Percentiles rank a stretch among this genome's conserved stretches.
These are phyloP conservation scores for Philypnodon macrostomus DNA, from an alignment of 2,797 vertebrate genomes.

Conservation along the genomic window DNA sequence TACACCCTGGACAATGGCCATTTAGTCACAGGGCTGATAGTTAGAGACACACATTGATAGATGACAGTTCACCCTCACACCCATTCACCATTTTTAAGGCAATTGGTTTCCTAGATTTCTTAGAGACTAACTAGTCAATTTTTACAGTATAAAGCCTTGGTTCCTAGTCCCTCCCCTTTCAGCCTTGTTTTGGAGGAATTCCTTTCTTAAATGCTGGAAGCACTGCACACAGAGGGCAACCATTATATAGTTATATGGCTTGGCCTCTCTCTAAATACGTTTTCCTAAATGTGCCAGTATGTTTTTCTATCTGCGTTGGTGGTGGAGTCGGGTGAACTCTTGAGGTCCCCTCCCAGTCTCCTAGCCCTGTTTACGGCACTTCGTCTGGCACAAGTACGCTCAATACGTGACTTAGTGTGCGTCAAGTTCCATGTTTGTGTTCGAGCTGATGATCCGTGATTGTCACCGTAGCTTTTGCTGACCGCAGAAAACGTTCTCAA, in stretches of 20 bases:
- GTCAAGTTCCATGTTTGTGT: slow-evolving; percentile 57
- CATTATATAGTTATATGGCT: slow-evolving; percentile 56
- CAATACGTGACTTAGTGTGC: slow-evolving; percentile 44
- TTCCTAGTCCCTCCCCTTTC: slow-evolving; percentile 35
- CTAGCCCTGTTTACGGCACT: slow-evolving; percentile 39
- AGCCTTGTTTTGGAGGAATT: slow-evolving; percentile 61
- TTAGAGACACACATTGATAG: too few relatives aligned
- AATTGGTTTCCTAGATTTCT: too few relatives aligned
- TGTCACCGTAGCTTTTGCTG: slow-evolving; percentile 24
- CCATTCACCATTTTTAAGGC: too few relatives aligned
- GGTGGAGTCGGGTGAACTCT: slow-evolving; percentile 30
- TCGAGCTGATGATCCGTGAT: slow-evolving; percentile 44
- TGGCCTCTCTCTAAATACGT: slow-evolving; percentile 51
- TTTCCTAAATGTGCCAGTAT: slow-evolving; percentile 55
- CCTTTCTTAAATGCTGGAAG: slow-evolving; percentile 61
- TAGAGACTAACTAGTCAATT: too few relatives aligned
- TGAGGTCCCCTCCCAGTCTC: slow-evolving; percentile 28
- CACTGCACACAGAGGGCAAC: slow-evolving; percentile 47
- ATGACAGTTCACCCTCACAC: too few relatives aligned
- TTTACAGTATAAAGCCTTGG: too few relatives aligned
- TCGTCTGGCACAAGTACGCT: slow-evolving; percentile 41
- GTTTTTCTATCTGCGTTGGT: slow-evolving; percentile 55
- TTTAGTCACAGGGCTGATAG: too few relatives aligned
- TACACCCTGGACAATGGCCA: too few relatives aligned
- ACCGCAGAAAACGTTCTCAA: slow-evolving; percentile 30